A percentile compares a stretch with the other conserved stretches of the same genome.
These are phyloP conservation scores for Dasypogon diadema DNA, from an alignment of 2,888 invertebrate genomes.

Conservation along the genomic window DNA sequence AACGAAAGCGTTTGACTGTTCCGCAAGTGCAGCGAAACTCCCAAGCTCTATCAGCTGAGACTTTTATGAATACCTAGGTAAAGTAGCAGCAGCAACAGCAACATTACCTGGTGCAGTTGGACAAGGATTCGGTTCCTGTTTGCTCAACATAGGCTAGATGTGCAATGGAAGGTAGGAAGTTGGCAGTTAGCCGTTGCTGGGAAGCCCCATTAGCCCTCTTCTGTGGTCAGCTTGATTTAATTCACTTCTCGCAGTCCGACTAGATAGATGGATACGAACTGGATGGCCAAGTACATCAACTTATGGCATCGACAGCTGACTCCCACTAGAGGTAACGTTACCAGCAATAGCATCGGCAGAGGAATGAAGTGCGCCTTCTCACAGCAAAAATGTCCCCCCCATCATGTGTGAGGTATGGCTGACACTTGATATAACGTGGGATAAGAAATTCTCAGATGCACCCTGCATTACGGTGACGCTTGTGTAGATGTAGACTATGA, in stretches of 20 bases:
- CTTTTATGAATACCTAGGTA: no score
- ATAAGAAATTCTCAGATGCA: slow-evolving; percentile 25
- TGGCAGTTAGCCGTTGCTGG: slow-evolving; percentile 41
- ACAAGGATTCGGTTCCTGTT: no score
- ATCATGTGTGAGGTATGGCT: neutral
- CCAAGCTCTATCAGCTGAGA: no score
- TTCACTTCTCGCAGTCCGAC: slow-evolving; percentile 7
- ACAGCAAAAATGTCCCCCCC: neutral
- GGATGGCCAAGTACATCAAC: neutral
- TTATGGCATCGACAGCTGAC: neutral
- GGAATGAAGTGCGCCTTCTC: slow-evolving; percentile 13
- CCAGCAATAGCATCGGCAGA: slow-evolving; percentile 5
- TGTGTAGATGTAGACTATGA: no score
- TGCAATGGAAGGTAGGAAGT: neutral
- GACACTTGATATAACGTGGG: slow-evolving; percentile 23
- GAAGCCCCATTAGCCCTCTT: slow-evolving; percentile 30
- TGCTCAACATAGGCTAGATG: no score
- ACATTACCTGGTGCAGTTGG: no score
- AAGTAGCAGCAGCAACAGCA: no score
- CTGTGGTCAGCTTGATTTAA: slow-evolving; percentile 3
- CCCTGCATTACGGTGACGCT: no score
- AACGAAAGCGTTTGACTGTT: no score
- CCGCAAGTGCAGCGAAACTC: no score
- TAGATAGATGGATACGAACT: neutral
- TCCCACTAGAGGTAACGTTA: neutral